phyloP scores from a whole-genome alignment of 2,888 invertebrate genomes.

The Acleris laterana region DNA sequence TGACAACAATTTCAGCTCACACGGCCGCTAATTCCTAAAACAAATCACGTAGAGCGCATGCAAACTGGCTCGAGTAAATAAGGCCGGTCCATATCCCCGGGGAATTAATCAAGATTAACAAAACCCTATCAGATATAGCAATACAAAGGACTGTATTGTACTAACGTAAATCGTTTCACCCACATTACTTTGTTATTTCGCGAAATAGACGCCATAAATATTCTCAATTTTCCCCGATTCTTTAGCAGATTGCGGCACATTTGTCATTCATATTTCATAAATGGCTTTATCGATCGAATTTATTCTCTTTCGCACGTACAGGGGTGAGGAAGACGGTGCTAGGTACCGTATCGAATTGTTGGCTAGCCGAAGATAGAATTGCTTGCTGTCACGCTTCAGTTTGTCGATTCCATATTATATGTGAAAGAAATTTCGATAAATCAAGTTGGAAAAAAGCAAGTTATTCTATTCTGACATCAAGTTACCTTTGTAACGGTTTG shows the following conservation, averaged over 20 bases:
- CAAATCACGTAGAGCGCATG: conserved; percentile 26
- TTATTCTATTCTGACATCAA: conserved; percentile 16
- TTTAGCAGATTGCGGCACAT: conserved; percentile 36
- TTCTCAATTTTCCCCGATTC: conserved; percentile 28
- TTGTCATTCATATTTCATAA: conserved; percentile 38
- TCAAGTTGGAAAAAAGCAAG: conserved; percentile 4
- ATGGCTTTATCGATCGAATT: conserved; percentile 36
- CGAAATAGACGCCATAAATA: conserved; percentile 29
- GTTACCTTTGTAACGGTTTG: too few relatives aligned
- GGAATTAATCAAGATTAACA: conserved; percentile 33
- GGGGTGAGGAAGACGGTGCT: conserved; percentile 12
- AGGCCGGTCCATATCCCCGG: conserved; percentile 15
- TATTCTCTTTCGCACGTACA: conserved; percentile 26
- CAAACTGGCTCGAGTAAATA: conserved; percentile 17
- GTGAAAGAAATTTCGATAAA: conserved; percentile 18
- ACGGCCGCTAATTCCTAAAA: conserved; percentile 30
- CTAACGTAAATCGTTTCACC: conserved; percentile 27
- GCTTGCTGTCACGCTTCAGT: conserved; percentile 22
- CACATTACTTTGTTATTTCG: conserved; percentile 23
- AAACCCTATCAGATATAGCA: conserved; percentile 17
- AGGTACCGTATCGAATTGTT: conserved; percentile 24
- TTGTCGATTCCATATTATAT: conserved; percentile 24
- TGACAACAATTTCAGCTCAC: conserved; percentile 32
- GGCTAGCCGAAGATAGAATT: conserved; percentile 11
- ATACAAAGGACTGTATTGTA: conserved; percentile 21